Conservation (phyloP, 2,797 vertebrate genomes). For the Gymnoscopelus microlampas region DNA sequence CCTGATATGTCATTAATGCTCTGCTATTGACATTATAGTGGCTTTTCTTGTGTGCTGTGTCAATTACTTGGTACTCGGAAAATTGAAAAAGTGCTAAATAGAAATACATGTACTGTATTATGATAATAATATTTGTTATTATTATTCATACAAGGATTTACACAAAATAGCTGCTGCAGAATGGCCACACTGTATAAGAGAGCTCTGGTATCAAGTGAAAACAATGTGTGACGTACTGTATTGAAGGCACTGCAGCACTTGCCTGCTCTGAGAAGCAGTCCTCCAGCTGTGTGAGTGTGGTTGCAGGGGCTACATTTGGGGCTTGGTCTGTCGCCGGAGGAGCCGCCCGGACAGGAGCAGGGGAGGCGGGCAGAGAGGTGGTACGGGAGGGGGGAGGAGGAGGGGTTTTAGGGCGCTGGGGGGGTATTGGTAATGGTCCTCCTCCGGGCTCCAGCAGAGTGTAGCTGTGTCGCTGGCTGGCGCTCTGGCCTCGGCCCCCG, state of each 20-base stretch:
- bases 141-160: background rate
- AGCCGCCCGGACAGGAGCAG: constrained; percentile 57
- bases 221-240: background rate
- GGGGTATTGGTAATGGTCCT: constrained; percentile 71
- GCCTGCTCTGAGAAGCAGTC: constrained; percentile 95
- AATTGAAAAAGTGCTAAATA: no score
- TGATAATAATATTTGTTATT: no score
- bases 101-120: no score
- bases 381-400: constrained; percentile 86
- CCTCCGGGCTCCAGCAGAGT: constrained; percentile 67
- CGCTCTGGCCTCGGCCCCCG: constrained; percentile 61
- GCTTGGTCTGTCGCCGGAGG: constrained; percentile 15
- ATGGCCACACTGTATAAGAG: background rate
- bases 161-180: background rate
- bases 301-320: constrained; percentile 77
- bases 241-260: constrained; percentile 23
- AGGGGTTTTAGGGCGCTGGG: constrained; percentile 77
- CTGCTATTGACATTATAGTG: no score
- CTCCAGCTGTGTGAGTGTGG: constrained; percentile 94
- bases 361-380: constrained; percentile 88
- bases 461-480: constrained; percentile 78
- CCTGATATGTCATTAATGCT: no score
- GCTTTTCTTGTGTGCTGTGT: no score
- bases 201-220: background rate
- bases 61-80: no score